phyloP scores from a whole-genome alignment of 2,113 vertebrate genomes.

The Columba janthina region DNA sequence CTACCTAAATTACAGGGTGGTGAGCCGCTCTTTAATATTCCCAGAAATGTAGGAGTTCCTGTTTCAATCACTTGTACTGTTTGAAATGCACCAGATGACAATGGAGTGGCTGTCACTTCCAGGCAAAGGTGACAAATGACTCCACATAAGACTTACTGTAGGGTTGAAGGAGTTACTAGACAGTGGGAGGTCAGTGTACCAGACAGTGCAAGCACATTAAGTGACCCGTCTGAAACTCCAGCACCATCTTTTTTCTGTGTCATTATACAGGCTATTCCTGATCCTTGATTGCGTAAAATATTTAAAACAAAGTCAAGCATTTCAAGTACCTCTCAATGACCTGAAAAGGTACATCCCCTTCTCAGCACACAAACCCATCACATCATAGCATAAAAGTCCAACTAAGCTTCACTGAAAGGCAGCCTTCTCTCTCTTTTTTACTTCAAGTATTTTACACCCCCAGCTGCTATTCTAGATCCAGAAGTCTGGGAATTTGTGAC shows the following conservation, averaged over 20 bases:
- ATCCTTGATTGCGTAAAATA: neutral
- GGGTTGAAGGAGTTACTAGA: neutral
- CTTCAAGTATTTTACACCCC: neutral
- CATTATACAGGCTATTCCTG: neutral
- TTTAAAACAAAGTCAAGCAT: neutral
- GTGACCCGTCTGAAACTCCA: neutral
- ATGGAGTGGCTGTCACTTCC: slow-evolving; percentile 26
- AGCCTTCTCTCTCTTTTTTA: neutral
- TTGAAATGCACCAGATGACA: slow-evolving; percentile 20
- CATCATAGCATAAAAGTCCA: neutral
- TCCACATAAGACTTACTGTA: neutral
- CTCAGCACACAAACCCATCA: neutral
- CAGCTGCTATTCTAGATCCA: neutral
- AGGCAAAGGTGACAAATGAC: slow-evolving; percentile 25
- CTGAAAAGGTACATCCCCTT: neutral
- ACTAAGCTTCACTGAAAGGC: neutral
- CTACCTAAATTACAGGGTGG: slow-evolving; percentile 66
- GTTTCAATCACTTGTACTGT: slow-evolving; percentile 62
- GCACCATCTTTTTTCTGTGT: neutral
- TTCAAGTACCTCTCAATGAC: neutral
- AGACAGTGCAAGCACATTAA: neutral
- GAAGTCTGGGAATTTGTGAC: neutral
- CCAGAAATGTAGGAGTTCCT: slow-evolving; percentile 56
- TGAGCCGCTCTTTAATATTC: slow-evolving; percentile 50
- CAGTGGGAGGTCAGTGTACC: neutral